These are phyloP conservation scores for Triplophysa dalaica DNA, from an alignment of 2,113 vertebrate genomes.

Conservation along the genomic window DNA sequence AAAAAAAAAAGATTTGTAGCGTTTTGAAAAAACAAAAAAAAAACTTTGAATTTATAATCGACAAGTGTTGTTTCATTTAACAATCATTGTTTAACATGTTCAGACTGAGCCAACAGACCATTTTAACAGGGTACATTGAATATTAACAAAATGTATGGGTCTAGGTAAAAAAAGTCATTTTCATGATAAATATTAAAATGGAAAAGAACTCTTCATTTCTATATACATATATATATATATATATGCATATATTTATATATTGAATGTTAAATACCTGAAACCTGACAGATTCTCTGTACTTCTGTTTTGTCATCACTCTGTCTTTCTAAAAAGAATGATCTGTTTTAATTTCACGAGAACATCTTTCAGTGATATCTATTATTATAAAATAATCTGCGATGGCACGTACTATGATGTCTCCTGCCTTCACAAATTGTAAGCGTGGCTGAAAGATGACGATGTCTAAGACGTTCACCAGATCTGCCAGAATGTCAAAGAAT, in stretches of 20 bases:
- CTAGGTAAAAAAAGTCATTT: too few species aligned
- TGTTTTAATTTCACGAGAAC: not conserved
- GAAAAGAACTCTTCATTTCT: too few species aligned
- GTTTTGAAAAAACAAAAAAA: too few species aligned
- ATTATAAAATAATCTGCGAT: not conserved
- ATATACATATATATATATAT: too few species aligned
- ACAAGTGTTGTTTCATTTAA: too few species aligned
- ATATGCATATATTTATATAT: not conserved
- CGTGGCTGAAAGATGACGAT: constrained; percentile 83
- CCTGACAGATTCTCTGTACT: constrained; percentile 70
- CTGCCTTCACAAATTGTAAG: constrained; percentile 82
- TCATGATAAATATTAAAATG: too few species aligned
- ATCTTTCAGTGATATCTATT: not conserved
- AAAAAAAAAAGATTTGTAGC: too few species aligned
- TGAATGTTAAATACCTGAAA: constrained; percentile 67
- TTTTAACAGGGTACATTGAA: too few species aligned
- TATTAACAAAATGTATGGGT: too few species aligned
- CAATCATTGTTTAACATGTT: too few species aligned
- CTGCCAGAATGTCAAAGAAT: constrained; percentile 72
- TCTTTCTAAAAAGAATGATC: constrained; percentile 67
- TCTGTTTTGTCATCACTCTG: constrained; percentile 69
- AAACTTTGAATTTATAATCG: too few species aligned
- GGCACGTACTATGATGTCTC: constrained; percentile 85
- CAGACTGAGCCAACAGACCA: too few species aligned
- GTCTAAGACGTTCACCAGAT: constrained; percentile 80